Conservation (phyloP, 2,113 vertebrate genomes). For the Riparia riparia region DNA sequence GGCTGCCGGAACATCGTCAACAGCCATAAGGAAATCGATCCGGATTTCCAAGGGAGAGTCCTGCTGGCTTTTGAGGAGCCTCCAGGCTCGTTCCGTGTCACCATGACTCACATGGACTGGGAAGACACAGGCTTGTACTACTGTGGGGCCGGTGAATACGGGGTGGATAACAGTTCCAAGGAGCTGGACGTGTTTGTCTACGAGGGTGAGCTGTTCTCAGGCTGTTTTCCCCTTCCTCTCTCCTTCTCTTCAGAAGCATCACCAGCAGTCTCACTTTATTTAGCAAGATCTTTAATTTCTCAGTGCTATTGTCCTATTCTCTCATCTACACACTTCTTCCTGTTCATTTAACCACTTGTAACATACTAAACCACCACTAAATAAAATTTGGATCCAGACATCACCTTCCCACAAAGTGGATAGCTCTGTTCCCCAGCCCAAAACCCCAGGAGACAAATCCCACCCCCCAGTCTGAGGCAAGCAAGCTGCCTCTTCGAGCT, state of each 20-base stretch:
- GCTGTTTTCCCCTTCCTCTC: background rate
- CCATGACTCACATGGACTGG: conserved; percentile 60
- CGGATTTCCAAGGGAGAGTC: conserved; percentile 29
- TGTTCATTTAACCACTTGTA: background rate
- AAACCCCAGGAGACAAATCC: background rate
- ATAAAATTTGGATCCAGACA: background rate
- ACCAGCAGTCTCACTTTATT: background rate
- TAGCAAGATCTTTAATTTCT: background rate
- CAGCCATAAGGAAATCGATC: fast-evolving
- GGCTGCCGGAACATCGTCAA: conserved; percentile 50
- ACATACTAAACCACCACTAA: background rate
- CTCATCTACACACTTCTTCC: background rate
- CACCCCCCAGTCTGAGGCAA: background rate
- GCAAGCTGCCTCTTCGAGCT: background rate
- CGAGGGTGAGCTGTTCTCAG: conserved; percentile 48
- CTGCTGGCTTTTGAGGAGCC: background rate
- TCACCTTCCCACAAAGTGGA: background rate
- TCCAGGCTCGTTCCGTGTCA: background rate
- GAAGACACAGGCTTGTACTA: conserved; percentile 66
- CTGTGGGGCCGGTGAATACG: conserved; percentile 21
- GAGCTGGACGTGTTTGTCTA: conserved; percentile 72
- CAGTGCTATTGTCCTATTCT: background rate
- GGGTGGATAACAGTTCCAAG: background rate
- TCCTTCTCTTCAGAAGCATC: background rate
- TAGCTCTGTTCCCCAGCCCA: background rate